Evolutionary conservation across 2,888 invertebrate species (phyloP).

Genomic region (Electrophaes corylata): DNA sequence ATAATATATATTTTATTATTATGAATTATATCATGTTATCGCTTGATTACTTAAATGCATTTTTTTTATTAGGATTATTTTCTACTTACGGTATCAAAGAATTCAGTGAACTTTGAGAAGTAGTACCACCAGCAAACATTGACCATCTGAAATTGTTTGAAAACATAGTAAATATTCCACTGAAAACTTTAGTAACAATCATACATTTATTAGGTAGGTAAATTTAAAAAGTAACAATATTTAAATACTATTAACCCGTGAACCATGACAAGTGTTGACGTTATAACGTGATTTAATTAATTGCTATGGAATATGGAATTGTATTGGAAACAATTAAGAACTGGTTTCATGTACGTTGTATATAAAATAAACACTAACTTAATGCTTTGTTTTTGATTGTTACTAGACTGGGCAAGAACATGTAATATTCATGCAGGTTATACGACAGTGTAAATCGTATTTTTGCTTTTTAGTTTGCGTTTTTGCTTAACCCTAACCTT

Average conservation of each 20-base stretch:
- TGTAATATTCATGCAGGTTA: neutral
- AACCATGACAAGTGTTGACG: slow-evolving; percentile 12
- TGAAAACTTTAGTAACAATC: no score
- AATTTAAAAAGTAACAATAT: neutral
- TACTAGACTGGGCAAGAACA: neutral
- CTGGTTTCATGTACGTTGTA: slow-evolving; percentile 6
- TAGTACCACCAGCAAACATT: slow-evolving; percentile 98
- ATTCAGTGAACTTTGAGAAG: slow-evolving; percentile 98
- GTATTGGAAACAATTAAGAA: neutral
- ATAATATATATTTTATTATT: no score
- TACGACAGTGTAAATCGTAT: neutral
- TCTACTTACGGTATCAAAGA: slow-evolving; percentile 94
- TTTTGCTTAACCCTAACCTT: neutral
- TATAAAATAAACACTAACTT: neutral
- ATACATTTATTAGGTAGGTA: neutral
- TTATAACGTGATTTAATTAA: slow-evolving; percentile 3
- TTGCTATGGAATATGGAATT: neutral
- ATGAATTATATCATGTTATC: neutral
- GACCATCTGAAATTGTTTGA: slow-evolving; percentile 90
- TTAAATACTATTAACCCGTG: slow-evolving; percentile 8
- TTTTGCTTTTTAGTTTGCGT: neutral
- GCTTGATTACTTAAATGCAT: neutral
- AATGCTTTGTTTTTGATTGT: neutral
- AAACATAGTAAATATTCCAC: slow-evolving; percentile 21
- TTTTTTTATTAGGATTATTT: neutral